Evolutionary conservation across 1,140 invertebrate species (phyloP).

Genomic region (Cydia strobilella): DNA sequence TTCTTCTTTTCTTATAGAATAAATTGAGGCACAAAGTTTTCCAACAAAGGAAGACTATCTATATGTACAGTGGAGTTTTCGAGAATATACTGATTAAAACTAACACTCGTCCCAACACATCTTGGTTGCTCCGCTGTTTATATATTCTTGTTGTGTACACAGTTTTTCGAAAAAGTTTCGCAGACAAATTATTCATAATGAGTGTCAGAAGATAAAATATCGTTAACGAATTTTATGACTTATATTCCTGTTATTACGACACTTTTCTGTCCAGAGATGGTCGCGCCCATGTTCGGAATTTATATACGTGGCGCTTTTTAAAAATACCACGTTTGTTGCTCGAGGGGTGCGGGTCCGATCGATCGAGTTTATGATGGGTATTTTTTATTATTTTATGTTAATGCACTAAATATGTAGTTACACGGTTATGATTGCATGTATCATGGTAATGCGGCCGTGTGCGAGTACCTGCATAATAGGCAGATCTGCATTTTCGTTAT

Average conservation of each 20-base stretch:
- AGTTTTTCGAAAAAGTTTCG: conserved; percentile 61
- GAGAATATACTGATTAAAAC: conserved; percentile 26
- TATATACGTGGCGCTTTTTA: conserved; percentile 55
- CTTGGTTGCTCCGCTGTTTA: conserved; percentile 55
- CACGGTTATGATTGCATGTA: conserved; percentile 47
- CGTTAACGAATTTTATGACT: conserved; percentile 55
- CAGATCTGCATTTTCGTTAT: conserved; percentile 23
- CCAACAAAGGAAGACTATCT: background rate
- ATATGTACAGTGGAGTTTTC: background rate
- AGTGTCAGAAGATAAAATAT: conserved; percentile 49
- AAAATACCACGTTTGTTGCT: conserved; percentile 60
- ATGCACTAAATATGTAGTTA: conserved; percentile 56
- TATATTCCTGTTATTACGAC: conserved; percentile 58
- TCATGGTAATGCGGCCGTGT: conserved; percentile 35
- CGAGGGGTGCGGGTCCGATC: conserved; percentile 59
- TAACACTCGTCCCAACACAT: conserved; percentile 35
- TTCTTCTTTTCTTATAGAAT: conserved; percentile 14
- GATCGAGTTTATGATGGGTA: conserved; percentile 63
- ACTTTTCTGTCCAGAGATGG: conserved; percentile 52
- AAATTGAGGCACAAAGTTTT: conserved; percentile 10
- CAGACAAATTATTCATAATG: conserved; percentile 67
- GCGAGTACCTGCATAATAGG: conserved; percentile 12
- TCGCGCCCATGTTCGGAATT: conserved; percentile 56
- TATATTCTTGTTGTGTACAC: conserved; percentile 64
- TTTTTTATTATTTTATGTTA: conserved; percentile 69